Conservation (phyloP, 1,140 invertebrate genomes). For the Helicorthomorpha holstii region DNA sequence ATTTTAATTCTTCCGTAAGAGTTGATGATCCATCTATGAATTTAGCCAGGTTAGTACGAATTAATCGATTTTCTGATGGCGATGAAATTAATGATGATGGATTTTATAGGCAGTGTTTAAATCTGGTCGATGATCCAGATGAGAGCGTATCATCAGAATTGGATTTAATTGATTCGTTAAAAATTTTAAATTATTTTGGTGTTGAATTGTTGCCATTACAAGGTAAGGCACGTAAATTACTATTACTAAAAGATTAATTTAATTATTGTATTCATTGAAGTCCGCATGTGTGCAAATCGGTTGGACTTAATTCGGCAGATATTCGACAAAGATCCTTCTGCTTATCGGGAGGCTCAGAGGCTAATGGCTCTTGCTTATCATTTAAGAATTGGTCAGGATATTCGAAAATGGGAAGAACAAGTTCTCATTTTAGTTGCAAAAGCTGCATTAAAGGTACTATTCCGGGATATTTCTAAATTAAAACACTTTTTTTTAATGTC, state of each 20-base stretch:
- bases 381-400: neutral
- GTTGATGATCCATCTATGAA: conserved; percentile 8
- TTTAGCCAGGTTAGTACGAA: conserved; percentile 11
- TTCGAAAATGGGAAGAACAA: neutral
- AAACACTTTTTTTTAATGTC: no score
- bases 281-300: neutral
- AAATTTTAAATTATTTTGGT: neutral
- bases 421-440: conserved; percentile 2
- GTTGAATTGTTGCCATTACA: neutral
- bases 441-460: conserved; percentile 2
- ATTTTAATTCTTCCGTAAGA: neutral
- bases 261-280: neutral
- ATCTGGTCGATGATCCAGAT: neutral
- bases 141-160: neutral
- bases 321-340: neutral
- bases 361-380: neutral
- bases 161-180: neutral
- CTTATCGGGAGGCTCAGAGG: neutral
- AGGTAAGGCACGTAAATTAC: neutral
- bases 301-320: neutral
- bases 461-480: no score
- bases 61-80: neutral
- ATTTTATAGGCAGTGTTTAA: neutral
- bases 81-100: neutral
- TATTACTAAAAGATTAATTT: neutral